Conservation (phyloP, 2,797 vertebrate species). For the Dipus sagitta region DNA sequence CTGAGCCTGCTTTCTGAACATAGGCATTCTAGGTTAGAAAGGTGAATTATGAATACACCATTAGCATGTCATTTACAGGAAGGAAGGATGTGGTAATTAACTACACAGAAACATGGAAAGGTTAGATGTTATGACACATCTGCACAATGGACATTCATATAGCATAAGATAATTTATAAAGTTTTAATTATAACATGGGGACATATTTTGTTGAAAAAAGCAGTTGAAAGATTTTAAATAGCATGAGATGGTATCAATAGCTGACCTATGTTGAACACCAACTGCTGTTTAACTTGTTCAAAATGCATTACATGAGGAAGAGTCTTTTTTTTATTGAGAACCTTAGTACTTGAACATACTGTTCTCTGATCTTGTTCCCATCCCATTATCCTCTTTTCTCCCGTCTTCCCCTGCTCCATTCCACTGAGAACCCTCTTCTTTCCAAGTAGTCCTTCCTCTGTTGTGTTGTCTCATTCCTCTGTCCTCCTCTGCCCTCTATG, state of each 20-base stretch:
- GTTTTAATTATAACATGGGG: neutral
- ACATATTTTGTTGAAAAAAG: conserved; percentile 2
- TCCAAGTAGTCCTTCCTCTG: too few species aligned
- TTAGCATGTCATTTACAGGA: neutral
- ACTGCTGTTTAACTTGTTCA: neutral
- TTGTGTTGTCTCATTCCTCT: too few species aligned
- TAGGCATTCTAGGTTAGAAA: neutral
- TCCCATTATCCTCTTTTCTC: too few species aligned
- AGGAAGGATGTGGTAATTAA: neutral
- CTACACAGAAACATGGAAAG: neutral
- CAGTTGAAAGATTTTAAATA: neutral
- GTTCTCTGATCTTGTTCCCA: too few species aligned
- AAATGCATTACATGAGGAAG: neutral
- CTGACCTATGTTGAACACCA: neutral
- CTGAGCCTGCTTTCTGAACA: neutral
- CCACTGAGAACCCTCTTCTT: too few species aligned
- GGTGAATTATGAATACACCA: neutral
- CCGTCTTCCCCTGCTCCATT: too few species aligned
- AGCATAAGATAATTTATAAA: conserved; percentile 14
- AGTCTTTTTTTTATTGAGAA: too few species aligned
- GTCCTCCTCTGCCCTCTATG: too few species aligned
- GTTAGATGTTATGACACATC: neutral
- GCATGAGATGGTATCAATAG: neutral
- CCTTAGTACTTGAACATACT: too few species aligned
- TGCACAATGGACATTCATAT: neutral